Base-by-base conservation (phyloP, 2,113 vertebrate species). In the Gallinago media region DNA sequence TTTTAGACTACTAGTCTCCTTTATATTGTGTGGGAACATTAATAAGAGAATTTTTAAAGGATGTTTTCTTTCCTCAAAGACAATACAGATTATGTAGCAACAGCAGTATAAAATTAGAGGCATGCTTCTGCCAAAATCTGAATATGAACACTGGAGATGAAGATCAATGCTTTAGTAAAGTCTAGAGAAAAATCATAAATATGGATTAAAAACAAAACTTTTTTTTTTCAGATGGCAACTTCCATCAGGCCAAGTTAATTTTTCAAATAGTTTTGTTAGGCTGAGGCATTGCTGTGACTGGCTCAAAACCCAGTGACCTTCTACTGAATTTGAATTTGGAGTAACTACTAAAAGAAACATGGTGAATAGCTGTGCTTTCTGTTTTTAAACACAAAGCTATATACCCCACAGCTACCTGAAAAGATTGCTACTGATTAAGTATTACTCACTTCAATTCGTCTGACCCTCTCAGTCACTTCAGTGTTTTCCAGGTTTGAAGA, bases 331-430 rank as follows among this genome's bases (percentile, higher is more conserved):
- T 68, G 36, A 68, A 85, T 76, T 70, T 12, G 26, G 8, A 89
- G 75, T n/a, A 91, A 77, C 31, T 44, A 78, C 29, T 27, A 85
- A 78, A 81, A 78, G 3, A 61, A 77, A 20, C 15, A 61, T 0
- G 5, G 29, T 85, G 23, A 78, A 54, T 44, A 77, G 40, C 3
- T 49, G 26, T 21, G 22, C 25, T 66, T 80, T 54, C 25, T 13
- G 26, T 50, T 87, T 94, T 77, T 55, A 67, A 93, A 75, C 20
- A 74, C 61, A 68, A 59, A 78, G 34, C n/a, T 85, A 40, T 25
- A 32, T 19, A 71, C 40, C 12, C 29, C 27, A 59, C 21, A 80
- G 36, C 19, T 40, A 66, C 40, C 19, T 54, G 21, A 66, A 79
- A 85, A 25, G 12, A 84, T 6, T 42, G 22, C 32, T 61, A 25